Base-by-base conservation (phyloP, 2,113 vertebrate genomes). In the Montifringilla adamsi region DNA sequence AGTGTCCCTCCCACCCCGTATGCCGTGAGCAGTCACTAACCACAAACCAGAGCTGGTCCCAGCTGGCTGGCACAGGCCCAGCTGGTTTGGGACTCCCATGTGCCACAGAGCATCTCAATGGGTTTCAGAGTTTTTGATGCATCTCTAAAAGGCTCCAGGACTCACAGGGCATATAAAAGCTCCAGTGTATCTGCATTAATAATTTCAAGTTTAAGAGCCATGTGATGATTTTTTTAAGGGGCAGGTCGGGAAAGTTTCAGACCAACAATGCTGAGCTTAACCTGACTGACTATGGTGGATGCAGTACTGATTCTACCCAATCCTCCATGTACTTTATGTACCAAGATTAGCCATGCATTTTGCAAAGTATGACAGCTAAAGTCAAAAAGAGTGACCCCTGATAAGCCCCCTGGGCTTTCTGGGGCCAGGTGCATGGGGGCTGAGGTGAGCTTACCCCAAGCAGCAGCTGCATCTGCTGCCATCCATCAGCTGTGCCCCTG, bases 1-100 rank as follows among this genome's bases (percentile, higher is more conserved):
- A 24, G 21, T 33, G 28, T 30, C 7, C 30, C 27, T 19, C 22
- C 15, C 24, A n/a, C 7, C 31, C 4, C 0, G 0, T 12, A 18
- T 5, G 13, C 21, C 53, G 14, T 56, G 26, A 85, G 30, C 35
- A 60, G 46, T 73, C 66, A 12, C 1, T 31, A 18, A 44, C 9
- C 49, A 63, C 56, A 62, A 35, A 37, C 11, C 15, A 67, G 37
- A 67, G 35, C 67, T 88, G n/a, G 7, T 49, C 46, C 30, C 62
- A 56, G 28, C 6, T 1, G 12, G 11, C 31, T 46, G 35, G 17
- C n/a, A 15, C 27, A 19, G 33, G 39, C 3, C 5, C 30, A 30
- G 41, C 56, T 23, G 37, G 2, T 59, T 12, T 89, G 63, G 67
- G 82, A 31, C 50, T 63, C 27, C 20, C 0, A 2, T 15, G 46